A percentile compares a stretch with the other conserved stretches of the same genome.
Conservation (phyloP, 1,140 invertebrate genomes). For the Sitodiplosis mosellana region DNA sequence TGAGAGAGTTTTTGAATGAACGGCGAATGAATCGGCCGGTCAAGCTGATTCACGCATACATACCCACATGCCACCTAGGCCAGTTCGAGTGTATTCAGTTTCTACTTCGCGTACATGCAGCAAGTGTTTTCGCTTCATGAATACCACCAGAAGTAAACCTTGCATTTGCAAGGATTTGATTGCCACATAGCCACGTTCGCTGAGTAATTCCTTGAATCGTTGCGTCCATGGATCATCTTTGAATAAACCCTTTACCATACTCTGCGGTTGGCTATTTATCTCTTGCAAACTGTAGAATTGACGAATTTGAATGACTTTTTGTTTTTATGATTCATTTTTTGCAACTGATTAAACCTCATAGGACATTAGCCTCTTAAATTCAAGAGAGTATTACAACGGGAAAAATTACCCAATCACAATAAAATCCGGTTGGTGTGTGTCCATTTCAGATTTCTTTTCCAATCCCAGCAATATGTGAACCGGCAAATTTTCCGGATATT, state of each 20-base stretch:
- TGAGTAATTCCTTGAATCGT: constrained; percentile 48
- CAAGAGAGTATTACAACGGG: neutral
- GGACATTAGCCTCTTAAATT: too few species aligned
- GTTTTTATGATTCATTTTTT: constrained; percentile 1
- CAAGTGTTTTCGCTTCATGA: constrained; percentile 57
- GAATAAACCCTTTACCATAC: constrained; percentile 58
- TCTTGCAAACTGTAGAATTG: constrained; percentile 56
- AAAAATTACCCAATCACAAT: constrained; percentile 53
- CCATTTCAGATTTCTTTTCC: constrained; percentile 30
- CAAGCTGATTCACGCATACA: constrained; percentile 12
- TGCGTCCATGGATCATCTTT: constrained; percentile 75
- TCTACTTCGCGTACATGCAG: constrained; percentile 64
- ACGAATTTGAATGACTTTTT: neutral
- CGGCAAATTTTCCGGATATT: constrained; percentile 42
- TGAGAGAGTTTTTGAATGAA: too few species aligned
- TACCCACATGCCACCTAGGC: constrained; percentile 73
- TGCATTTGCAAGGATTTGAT: constrained; percentile 58
- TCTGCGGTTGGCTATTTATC: constrained; percentile 72
- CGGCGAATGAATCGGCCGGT: too few species aligned
- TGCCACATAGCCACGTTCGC: constrained; percentile 52
- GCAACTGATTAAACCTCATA: neutral
- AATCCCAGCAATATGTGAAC: constrained; percentile 48
- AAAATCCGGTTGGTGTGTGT: constrained; percentile 51
- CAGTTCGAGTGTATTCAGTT: constrained; percentile 68
- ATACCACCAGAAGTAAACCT: constrained; percentile 58